Conservation (phyloP, 1,140 invertebrate genomes). For the Leucophenga varia region DNA sequence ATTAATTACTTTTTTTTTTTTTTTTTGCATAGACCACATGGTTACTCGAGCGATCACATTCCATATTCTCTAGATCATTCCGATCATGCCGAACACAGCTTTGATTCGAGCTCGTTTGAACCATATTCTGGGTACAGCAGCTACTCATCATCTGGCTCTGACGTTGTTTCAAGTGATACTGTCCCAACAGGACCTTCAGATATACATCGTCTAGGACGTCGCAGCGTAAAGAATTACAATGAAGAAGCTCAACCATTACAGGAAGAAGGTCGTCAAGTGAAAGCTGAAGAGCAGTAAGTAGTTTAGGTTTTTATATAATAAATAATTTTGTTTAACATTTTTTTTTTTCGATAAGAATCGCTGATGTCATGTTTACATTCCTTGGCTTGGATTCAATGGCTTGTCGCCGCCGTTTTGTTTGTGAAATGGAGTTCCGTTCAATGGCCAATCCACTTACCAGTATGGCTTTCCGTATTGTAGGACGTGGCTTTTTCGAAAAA, state of each 20-base stretch:
- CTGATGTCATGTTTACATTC: slow-evolving; percentile 49
- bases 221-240: slow-evolving; percentile 14
- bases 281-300: slow-evolving; percentile 45
- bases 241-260: slow-evolving; percentile 14
- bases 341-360: slow-evolving; percentile 29
- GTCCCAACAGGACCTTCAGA: slow-evolving; percentile 20
- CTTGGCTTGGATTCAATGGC: slow-evolving; percentile 44
- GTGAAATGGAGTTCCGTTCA: slow-evolving; percentile 54
- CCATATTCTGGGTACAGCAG: slow-evolving; percentile 46
- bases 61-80: slow-evolving; percentile 39
- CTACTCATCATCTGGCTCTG: slow-evolving; percentile 28
- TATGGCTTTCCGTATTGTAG: slow-evolving; percentile 52
- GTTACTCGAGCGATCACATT: slow-evolving; percentile 39
- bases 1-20: no score
- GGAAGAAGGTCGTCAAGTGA: slow-evolving; percentile 33
- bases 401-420: slow-evolving; percentile 50
- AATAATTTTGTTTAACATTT: not conserved
- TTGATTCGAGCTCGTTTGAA: slow-evolving; percentile 35
- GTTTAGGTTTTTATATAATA: not conserved
- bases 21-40: no score
- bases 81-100: slow-evolving; percentile 24
- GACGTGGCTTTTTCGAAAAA: slow-evolving; percentile 48
- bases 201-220: slow-evolving; percentile 25
- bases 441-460: slow-evolving; percentile 43
- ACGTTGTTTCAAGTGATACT: slow-evolving; percentile 32